Evolutionary conservation across 2,888 invertebrate genomes (phyloP), one percentile per base, ranked within the genome.

Genomic region (Maniola hyperantus): DNA sequence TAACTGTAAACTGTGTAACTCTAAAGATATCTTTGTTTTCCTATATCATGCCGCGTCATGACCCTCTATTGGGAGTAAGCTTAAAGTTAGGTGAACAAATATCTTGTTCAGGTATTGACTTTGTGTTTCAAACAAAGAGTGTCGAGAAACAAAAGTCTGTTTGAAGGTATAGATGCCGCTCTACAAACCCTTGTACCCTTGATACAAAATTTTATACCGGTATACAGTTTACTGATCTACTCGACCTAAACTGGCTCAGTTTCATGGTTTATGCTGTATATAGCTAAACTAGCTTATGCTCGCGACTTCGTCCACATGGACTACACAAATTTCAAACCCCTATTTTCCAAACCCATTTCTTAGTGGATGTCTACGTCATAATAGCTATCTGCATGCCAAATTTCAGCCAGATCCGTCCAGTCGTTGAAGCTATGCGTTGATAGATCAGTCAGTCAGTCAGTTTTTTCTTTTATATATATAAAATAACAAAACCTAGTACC

Each of bases 81-180:
- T 48, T 26, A 33, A 51, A 51, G 26, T 53, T 33, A 33, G 53
- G 10, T 5, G 5, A 51, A 51, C 53, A 33, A 53, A 53, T 53
- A 53, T 26, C 53, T 53, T 53, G 53, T 33, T 53, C 53, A 53
- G 53, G 53, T 53, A n/a, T 53, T 53, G 53, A 33, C 33, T 33
- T 53, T 33, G 33, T n/a, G 20, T 18, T 50, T 20, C n/a, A 36
- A 36, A 10, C 10, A 36, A 7, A 36, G 10, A 36, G 10, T 26
- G 33, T 53, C 26, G 33, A 5, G 26, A n/a, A 13, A 13, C 13
- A 53, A 26, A 53, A 33, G 33, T 33, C 26, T 20, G 5, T 51
- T 11, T 51, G 5, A 51, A n/a, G n/a, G 33, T 26, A 33, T 53
- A 53, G 26, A 33, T 33, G 11, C 33, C 53, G 13, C n/a, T 53